Evolutionary conservation across 2,797 vertebrate genomes (phyloP), one percentile per base, ranked within the genome.

Genomic region (Poeciliopsis gracilis): DNA sequence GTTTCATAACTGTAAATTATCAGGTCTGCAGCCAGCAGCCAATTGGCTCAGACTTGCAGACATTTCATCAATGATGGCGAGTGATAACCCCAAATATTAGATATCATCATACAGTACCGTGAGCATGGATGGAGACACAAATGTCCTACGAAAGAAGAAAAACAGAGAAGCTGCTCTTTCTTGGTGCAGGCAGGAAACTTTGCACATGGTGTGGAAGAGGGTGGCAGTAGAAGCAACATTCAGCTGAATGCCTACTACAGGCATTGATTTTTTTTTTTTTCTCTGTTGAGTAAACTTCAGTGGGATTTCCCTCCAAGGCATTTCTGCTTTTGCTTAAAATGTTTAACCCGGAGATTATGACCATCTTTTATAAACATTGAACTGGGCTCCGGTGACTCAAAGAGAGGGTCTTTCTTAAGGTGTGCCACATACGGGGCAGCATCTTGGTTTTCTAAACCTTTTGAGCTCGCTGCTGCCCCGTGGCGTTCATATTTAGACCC

Each of bases 11-110:
- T 67, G 61, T 36, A 53, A 77, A 45, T 49, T 66, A 55, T 55
- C 53, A 38, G 67, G 47, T 70, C 30, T 46, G 16, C 49, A 69
- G 63, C 25, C 30, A 77, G 69, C 69, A 71, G 70, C 72, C 3
- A 36, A 72, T 77, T 70, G 67, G 20, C 70, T 80, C 66, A 47
- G 15, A 18, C 61, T 33, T 30, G 73, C 43, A 77, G 72, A 67
- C 30, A 16, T 30, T 36, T 72, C 20, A 43, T 82, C 55, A 67
- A 67, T 66, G 38, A 51, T 7, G 61, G 16, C 47, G 43, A 75
- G 15, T 41, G 72, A 49, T 33, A n/a, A 10, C 13, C 13, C 13
- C 9, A 69, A 67, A 75, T 30, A 28, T 59, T n/a, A 74, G 16
- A 53, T 3, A 71, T 71, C 30, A 71, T 28, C 55, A 71, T 67